Conservation (phyloP, 2,113 vertebrate species). For the Pterocles gutturalis region DNA sequence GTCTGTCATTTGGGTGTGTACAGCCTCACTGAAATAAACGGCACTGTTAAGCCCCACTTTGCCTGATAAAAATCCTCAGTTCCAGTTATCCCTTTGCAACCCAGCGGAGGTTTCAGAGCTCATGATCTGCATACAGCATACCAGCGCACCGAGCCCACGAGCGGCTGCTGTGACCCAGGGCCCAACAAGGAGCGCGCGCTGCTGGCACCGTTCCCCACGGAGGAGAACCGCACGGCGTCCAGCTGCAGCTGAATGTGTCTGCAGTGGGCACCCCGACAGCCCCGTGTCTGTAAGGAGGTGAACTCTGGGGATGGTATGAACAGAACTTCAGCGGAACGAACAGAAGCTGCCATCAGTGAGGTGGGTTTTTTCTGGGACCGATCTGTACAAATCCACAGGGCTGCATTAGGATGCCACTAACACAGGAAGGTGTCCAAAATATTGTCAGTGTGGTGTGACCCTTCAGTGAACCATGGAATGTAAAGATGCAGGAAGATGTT, state of each 20-base stretch:
- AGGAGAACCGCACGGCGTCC: neutral
- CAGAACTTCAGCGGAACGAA: neutral
- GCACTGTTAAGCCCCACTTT: neutral
- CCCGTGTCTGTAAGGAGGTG: neutral
- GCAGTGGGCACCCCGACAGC: neutral
- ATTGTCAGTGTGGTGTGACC: neutral
- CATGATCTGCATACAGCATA: no score
- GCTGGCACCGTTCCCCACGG: rapidly evolving
- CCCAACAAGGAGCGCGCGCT: no score
- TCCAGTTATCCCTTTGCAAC: neutral
- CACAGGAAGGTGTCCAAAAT: neutral
- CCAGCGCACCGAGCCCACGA: no score
- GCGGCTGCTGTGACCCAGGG: no score
- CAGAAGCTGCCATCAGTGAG: neutral
- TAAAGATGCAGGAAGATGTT: neutral
- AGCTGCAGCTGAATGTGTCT: neutral
- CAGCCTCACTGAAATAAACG: neutral
- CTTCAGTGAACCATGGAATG: neutral
- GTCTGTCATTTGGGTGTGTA: neutral
- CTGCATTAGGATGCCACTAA: neutral
- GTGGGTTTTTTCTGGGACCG: neutral
- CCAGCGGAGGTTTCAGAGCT: neutral
- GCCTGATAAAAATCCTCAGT: neutral
- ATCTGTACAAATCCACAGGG: neutral
- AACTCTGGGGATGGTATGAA: neutral